These are phyloP conservation scores for Aulostomus chinensis DNA, from an alignment of 2,797 vertebrate species.

Conservation along the genomic window DNA sequence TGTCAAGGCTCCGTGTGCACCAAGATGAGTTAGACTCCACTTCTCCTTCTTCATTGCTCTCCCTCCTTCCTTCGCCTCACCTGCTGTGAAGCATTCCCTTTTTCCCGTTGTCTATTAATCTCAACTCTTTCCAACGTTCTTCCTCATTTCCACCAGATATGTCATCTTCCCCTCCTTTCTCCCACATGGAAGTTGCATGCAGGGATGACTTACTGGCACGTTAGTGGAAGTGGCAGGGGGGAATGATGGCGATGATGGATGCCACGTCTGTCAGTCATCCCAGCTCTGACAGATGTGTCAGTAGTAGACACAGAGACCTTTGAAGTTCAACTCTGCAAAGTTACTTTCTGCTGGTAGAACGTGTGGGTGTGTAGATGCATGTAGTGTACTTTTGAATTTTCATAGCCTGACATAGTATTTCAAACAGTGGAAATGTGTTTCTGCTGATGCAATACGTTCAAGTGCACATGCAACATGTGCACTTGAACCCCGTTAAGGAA, in stretches of 20 bases:
- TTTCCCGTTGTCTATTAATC: conserved; percentile 46
- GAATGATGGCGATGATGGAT: conserved; percentile 48
- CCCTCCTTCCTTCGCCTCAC: conserved; percentile 14
- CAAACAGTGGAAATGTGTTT: conserved; percentile 15
- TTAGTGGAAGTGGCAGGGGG: conserved; percentile 34
- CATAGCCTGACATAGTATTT: conserved; percentile 20
- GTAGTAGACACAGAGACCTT: conserved; percentile 34
- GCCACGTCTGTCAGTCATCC: conserved; percentile 53
- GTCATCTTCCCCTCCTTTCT: conserved; percentile 12
- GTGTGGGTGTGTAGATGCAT: conserved; percentile 34
- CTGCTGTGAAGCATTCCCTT: conserved; percentile 37
- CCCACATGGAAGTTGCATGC: conserved; percentile 23
- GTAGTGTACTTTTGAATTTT: conserved; percentile 45
- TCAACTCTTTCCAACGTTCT: conserved; percentile 35
- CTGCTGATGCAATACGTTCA: conserved; percentile 4
- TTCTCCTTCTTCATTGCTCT: conserved; percentile 19
- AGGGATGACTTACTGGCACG: conserved; percentile 54
- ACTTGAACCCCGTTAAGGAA: too few species aligned
- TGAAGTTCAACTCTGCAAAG: conserved; percentile 55
- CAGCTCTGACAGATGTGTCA: conserved; percentile 59
- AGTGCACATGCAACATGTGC: too few species aligned
- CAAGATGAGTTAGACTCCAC: conserved; percentile 46
- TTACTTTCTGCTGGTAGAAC: conserved; percentile 25
- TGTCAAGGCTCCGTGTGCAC: conserved; percentile 63
- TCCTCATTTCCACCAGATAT: conserved; percentile 29